These are phyloP conservation scores for Squalus acanthias DNA, from an alignment of 2,797 vertebrate genomes.

Conservation along the genomic window DNA sequence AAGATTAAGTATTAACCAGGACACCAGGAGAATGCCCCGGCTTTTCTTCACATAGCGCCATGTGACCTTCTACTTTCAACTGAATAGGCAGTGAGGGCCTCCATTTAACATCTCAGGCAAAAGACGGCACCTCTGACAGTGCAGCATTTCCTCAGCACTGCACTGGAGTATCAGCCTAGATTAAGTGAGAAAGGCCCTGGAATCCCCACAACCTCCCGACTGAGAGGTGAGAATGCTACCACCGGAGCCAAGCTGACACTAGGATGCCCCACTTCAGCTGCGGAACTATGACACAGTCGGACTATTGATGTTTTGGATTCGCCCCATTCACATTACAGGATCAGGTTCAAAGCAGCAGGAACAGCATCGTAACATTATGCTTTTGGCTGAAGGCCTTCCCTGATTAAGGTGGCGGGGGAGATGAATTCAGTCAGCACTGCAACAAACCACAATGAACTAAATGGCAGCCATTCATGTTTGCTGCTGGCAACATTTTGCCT, in stretches of 20 bases:
- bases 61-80: neutral
- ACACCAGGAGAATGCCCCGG: neutral
- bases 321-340: neutral
- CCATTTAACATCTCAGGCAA: neutral
- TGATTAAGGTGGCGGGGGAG: neutral
- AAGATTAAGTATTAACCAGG: neutral
- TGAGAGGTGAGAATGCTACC: neutral
- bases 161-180: neutral
- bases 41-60: neutral
- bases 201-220: neutral
- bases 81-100: neutral
- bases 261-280: neutral
- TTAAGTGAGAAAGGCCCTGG: neutral
- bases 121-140: neutral
- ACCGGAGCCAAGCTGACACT: neutral
- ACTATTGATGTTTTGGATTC: neutral
- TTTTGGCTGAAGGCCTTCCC: neutral
- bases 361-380: neutral
- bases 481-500: neutral
- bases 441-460: neutral
- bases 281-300: neutral
- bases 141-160: neutral
- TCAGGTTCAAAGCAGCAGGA: neutral
- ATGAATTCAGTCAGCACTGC: neutral
- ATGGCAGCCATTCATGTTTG: neutral